Percentiles rank a stretch among this genome's conserved stretches.
These are phyloP conservation scores for Nanorana parkeri DNA, from an alignment of 2,113 vertebrate genomes.

Conservation along the genomic window DNA sequence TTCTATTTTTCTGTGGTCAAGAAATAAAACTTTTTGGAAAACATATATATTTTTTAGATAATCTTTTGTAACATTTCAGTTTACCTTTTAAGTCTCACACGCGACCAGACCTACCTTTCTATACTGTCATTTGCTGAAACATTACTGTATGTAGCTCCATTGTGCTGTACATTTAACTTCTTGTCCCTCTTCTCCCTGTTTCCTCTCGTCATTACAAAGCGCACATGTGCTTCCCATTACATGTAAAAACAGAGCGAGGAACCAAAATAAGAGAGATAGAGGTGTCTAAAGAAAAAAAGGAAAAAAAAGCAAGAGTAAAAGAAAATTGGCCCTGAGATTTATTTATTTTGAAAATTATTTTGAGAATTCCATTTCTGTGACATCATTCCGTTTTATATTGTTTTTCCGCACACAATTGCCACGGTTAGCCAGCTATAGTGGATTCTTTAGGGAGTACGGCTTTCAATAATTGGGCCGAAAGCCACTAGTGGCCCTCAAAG, in stretches of 20 bases:
- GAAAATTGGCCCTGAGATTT: not conserved
- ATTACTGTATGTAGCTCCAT: slow-evolving; percentile 29
- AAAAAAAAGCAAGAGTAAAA: not conserved
- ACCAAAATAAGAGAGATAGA: slow-evolving; percentile 26
- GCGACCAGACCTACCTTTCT: not conserved
- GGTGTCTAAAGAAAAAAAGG: not conserved
- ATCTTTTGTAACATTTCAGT: too few relatives aligned
- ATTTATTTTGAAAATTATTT: slow-evolving; percentile 18
- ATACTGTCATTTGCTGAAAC: slow-evolving; percentile 2
- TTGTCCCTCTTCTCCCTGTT: slow-evolving; percentile 18
- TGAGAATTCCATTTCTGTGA: slow-evolving; percentile 16
- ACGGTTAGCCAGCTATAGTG: not conserved
- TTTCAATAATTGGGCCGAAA: not conserved
- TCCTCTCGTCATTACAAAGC: slow-evolving; percentile 19
- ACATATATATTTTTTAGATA: too few relatives aligned
- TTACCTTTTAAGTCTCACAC: too few relatives aligned
- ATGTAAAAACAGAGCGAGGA: slow-evolving; percentile 30
- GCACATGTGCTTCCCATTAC: slow-evolving; percentile 48
- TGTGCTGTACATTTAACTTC: not conserved
- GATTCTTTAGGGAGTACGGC: not conserved
- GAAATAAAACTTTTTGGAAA: too few relatives aligned
- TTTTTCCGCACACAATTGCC: slow-evolving; percentile 8
- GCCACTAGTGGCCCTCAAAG: not conserved
- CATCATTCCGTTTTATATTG: not conserved
- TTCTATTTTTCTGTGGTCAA: too few relatives aligned